Percentiles rank a stretch among this genome's conserved stretches.
Conservation (phyloP, 2,797 vertebrate species). For the Mus minutoides region DNA sequence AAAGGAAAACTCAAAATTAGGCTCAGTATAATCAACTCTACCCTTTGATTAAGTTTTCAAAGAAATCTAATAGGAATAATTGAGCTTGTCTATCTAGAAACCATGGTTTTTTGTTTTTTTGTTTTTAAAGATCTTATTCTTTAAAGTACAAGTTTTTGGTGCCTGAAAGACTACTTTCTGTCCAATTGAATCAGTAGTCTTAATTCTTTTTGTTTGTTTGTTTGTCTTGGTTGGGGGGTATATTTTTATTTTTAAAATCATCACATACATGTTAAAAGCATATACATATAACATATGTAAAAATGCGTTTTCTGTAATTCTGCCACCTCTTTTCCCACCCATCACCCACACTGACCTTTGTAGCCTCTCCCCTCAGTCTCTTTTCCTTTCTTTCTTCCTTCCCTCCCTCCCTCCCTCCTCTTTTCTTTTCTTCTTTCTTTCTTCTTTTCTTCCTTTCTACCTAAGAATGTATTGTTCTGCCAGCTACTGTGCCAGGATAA, state of each 20-base stretch:
- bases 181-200: constrained; percentile 51
- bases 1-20: constrained; percentile 45
- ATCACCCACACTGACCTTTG: background rate
- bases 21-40: constrained; percentile 2
- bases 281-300: background rate
- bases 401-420: background rate
- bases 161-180: constrained; percentile 18
- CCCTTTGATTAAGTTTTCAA: constrained; percentile 27
- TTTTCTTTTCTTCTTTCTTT: background rate
- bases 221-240: background rate
- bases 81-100: constrained; percentile 31
- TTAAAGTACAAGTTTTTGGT: constrained; percentile 37
- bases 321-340: background rate
- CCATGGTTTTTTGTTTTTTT: background rate
- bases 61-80: constrained; percentile 39
- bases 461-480: background rate
- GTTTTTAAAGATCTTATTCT: background rate
- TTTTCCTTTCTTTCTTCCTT: background rate
- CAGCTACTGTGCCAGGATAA: background rate
- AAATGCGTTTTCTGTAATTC: background rate
- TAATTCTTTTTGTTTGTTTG: background rate
- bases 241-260: background rate
- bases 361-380: background rate
- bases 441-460: background rate
- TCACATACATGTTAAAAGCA: background rate